Base-by-base conservation (phyloP, 1,140 invertebrate genomes). In the Steinernema feltiae region DNA sequence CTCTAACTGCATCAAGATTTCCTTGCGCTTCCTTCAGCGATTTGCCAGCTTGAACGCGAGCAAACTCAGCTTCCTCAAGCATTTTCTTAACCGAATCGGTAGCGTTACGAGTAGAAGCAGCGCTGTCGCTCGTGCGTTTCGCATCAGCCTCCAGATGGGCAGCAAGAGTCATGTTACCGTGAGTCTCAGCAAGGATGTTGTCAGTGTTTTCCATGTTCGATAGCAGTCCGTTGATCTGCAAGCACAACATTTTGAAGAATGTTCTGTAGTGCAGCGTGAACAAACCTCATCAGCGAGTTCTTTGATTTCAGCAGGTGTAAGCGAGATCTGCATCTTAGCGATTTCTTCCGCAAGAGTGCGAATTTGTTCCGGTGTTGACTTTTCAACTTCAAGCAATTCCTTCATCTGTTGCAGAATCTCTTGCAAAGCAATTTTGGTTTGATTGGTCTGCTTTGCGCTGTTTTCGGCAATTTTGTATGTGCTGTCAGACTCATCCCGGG, bases 121-220 rank as follows among this genome's bases (percentile, higher is more conserved):
- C 83, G 12, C 76, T 30, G 32, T 74, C 70, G 53, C 70, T 70
- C 21, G 82, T 75, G 46, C 32, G 21, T 48, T 85, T 81, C 15
- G 85, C 85, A 48, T 69, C 72, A 17, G 69, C 71, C 74, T 86
- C 78, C 24, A 85, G 70, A n/a, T 82, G 69, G 18, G 71, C 72
- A n/a, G 85, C 84, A 48, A 80, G 71, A 21, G 79, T 82, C 75
- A 82, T 84, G 70, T 85, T 85, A 21, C 81, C 81, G 27, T 76
- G 69, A 7, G 84, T 85, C 72, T 85, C 84, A 30, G 72, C 74
- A 32, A 85, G 76, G 75, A 85, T 85, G 31, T 82, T 73, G 63
- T 86, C 84, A 27, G 81, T 85, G 70, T 85, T 83, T n/a, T 81
- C 82, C 35, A 84, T 80, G 70, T 86, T 86, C 21, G 71, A 48